These are phyloP conservation scores for Panulirus ornatus DNA, from an alignment of 1,140 invertebrate species.

Conservation along the genomic window DNA sequence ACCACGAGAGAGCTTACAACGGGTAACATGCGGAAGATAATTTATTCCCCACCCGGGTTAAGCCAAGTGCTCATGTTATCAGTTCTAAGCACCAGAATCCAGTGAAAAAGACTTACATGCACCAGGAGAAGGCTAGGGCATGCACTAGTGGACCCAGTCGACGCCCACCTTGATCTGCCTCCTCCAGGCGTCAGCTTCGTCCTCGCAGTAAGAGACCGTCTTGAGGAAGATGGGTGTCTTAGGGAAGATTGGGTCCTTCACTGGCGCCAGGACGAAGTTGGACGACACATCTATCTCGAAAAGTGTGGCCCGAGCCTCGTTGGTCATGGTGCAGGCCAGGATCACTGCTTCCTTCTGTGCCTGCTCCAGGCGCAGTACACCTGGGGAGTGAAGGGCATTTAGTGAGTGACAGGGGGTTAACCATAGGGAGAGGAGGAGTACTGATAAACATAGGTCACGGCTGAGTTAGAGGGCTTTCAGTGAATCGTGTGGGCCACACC, in stretches of 20 bases:
- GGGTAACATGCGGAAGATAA: too few relatives aligned
- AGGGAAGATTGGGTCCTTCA: conserved; percentile 70
- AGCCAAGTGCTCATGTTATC: too few relatives aligned
- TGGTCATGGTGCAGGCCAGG: conserved; percentile 78
- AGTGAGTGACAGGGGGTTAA: too few relatives aligned
- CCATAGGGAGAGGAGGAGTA: too few relatives aligned
- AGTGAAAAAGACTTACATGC: too few relatives aligned
- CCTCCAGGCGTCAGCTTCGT: conserved; percentile 76
- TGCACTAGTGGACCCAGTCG: conserved; percentile 39
- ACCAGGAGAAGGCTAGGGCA: neutral
- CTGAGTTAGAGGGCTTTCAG: neutral
- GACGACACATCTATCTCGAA: conserved; percentile 78
- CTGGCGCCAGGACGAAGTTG: conserved; percentile 76
- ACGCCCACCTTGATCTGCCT: conserved; percentile 76
- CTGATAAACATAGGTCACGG: too few relatives aligned
- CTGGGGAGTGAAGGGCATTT: too few relatives aligned
- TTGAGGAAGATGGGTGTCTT: conserved; percentile 74
- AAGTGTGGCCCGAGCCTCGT: conserved; percentile 77
- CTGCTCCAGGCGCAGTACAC: conserved; percentile 77
- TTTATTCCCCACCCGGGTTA: too few relatives aligned
- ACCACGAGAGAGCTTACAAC: too few relatives aligned
- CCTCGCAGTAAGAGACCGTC: conserved; percentile 75
- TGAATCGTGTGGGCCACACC: neutral
- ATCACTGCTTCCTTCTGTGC: conserved; percentile 78
- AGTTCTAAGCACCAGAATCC: too few relatives aligned